These are phyloP conservation scores for Aquatica leii DNA, from an alignment of 2,888 invertebrate genomes.

Conservation along the genomic window DNA sequence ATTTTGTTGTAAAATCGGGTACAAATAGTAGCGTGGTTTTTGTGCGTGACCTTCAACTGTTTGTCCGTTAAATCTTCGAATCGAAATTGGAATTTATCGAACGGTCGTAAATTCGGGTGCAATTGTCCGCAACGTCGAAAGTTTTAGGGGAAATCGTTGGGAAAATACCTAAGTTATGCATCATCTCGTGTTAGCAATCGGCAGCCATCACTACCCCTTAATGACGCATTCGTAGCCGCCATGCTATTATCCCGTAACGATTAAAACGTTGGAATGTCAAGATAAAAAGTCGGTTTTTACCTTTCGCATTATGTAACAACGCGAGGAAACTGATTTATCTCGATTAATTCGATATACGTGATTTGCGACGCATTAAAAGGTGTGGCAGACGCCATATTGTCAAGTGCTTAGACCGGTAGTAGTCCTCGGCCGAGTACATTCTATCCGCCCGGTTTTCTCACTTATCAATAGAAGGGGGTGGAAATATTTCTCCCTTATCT, in stretches of 20 bases:
- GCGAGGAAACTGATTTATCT: neutral
- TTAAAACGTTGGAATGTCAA: neutral
- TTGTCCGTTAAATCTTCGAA: constrained; percentile 19
- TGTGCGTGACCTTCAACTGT: constrained; percentile 47
- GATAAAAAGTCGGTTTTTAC: neutral
- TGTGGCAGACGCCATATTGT: constrained; percentile 62
- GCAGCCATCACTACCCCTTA: constrained; percentile 1
- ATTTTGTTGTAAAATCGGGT: constrained; percentile 1
- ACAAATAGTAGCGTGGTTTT: constrained; percentile 25
- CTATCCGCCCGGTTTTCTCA: constrained; percentile 41
- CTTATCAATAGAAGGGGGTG: constrained; percentile 53
- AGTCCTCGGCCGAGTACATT: constrained; percentile 34
- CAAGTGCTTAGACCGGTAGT: constrained; percentile 44
- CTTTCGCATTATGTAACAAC: neutral
- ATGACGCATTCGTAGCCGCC: constrained; percentile 16
- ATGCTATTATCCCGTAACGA: neutral
- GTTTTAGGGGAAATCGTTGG: neutral
- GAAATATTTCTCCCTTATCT: constrained; percentile 41
- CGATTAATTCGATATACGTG: neutral
- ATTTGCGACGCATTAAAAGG: constrained; percentile 59
- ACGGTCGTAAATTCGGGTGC: neutral
- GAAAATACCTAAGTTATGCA: neutral
- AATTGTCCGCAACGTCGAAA: neutral
- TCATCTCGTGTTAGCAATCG: constrained; percentile 8
- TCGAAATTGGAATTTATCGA: constrained; percentile 5